These are phyloP conservation scores for Pitangus sulphuratus DNA, from an alignment of 2,797 vertebrate species.

Conservation along the genomic window DNA sequence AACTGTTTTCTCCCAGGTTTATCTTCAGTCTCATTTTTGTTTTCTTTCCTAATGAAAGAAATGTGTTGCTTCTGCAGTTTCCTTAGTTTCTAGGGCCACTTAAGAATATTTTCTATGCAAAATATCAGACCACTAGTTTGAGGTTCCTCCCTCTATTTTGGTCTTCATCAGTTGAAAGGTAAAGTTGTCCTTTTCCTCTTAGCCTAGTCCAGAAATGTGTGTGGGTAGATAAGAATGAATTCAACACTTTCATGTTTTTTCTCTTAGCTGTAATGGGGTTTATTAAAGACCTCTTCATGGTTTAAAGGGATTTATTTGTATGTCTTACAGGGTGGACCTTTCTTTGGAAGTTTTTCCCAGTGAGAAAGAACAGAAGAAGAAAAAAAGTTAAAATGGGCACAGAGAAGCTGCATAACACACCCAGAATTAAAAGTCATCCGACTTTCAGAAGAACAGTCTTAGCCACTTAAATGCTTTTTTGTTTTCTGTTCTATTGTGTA, in stretches of 20 bases:
- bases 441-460: background rate
- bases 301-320: background rate
- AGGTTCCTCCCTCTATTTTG: background rate
- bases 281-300: background rate
- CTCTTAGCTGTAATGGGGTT: background rate
- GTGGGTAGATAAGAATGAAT: background rate
- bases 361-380: background rate
- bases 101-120: background rate
- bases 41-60: background rate
- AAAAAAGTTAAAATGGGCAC: background rate
- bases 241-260: background rate
- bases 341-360: background rate
- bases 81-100: background rate
- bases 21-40: background rate
- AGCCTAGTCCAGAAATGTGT: background rate
- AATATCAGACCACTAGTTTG: background rate
- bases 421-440: background rate
- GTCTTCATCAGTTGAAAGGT: background rate
- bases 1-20: background rate
- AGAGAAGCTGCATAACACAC: background rate
- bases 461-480: background rate
- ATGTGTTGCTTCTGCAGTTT: background rate
- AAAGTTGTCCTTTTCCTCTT: background rate
- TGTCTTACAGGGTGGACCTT: background rate
- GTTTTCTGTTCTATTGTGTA: background rate